phyloP scores from a whole-genome alignment of 2,797 vertebrate species.

The Rhinophrynus dorsalis region DNA sequence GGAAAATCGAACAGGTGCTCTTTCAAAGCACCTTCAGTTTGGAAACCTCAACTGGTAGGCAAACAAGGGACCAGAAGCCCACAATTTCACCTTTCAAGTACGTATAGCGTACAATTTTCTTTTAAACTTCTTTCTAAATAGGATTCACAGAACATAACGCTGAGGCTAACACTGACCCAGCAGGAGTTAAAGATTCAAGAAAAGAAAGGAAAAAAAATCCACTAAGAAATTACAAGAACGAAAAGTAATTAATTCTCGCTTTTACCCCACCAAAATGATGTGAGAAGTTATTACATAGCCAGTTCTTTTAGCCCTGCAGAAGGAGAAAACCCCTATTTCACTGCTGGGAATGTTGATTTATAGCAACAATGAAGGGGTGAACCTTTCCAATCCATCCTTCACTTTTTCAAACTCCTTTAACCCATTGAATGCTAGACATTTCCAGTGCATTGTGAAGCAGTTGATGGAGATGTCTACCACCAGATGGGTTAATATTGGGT shows the following conservation, averaged over 20 bases:
- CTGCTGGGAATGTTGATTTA: not conserved
- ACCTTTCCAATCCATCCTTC: no score
- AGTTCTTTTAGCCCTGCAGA: slow-evolving; percentile 58
- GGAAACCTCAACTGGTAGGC: slow-evolving; percentile 82
- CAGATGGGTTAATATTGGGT: no score
- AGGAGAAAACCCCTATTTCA: not conserved
- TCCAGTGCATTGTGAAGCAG: no score
- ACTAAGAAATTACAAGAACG: slow-evolving; percentile 62
- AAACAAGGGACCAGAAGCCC: slow-evolving; percentile 69
- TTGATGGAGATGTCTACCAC: no score
- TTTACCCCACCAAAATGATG: slow-evolving; percentile 81
- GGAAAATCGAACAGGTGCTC: slow-evolving; percentile 71
- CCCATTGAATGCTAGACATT: no score
- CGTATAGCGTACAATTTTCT: slow-evolving; percentile 5
- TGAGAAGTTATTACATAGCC: slow-evolving; percentile 80
- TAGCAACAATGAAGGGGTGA: not conserved
- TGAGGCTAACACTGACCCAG: slow-evolving; percentile 72
- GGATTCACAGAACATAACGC: slow-evolving; percentile 64
- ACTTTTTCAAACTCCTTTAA: no score
- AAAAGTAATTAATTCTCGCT: slow-evolving; percentile 69
- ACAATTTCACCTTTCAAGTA: slow-evolving; percentile 49
- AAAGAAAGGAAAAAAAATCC: slow-evolving; percentile 59
- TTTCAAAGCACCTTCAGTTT: slow-evolving; percentile 78
- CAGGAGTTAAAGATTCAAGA: slow-evolving; percentile 59
- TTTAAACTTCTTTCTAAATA: slow-evolving; percentile 39